These are phyloP conservation scores for Drosophila ochracea DNA, from an alignment of 2,888 invertebrate species.

Conservation along the genomic window DNA sequence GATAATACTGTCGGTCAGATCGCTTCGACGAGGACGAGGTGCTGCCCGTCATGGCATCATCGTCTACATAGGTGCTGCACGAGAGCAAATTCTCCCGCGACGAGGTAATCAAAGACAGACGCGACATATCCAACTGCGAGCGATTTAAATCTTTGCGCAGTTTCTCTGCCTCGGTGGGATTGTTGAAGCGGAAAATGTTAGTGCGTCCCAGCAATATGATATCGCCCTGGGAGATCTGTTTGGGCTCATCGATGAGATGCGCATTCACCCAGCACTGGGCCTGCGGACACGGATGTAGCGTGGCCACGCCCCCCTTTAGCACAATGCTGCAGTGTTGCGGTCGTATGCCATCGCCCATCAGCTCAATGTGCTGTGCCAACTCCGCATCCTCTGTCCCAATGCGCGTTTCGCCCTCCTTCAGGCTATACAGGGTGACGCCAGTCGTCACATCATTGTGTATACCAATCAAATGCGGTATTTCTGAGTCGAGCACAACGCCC, in stretches of 20 bases:
- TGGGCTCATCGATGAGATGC: constrained; percentile 91
- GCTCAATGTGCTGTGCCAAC: constrained; percentile 90
- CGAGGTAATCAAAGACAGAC: constrained; percentile 91
- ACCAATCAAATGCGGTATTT: constrained; percentile 96
- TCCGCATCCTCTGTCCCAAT: constrained; percentile 92
- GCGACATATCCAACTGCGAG: constrained; percentile 91
- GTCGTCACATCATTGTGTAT: constrained; percentile 97
- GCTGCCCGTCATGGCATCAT: constrained; percentile 74
- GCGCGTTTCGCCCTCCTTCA: constrained; percentile 95
- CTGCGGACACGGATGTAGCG: constrained; percentile 89
- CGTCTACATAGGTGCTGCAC: constrained; percentile 82
- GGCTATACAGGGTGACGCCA: constrained; percentile 95
- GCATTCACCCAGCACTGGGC: constrained; percentile 94
- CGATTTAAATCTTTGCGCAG: constrained; percentile 90
- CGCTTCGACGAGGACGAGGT: constrained; percentile 81
- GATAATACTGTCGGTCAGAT: constrained; percentile 83
- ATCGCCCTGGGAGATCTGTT: constrained; percentile 92
- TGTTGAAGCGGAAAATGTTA: constrained; percentile 95
- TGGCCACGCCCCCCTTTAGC: constrained; percentile 90
- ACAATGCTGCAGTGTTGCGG: constrained; percentile 92
- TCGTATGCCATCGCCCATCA: constrained; percentile 91
- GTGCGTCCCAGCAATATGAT: constrained; percentile 91
- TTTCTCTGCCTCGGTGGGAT: constrained; percentile 95
- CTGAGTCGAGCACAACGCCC: constrained; percentile 95
- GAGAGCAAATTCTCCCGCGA: constrained; percentile 89